These are phyloP conservation scores for Geococcyx californianus DNA, from an alignment of 2,113 vertebrate species.

Conservation along the genomic window DNA sequence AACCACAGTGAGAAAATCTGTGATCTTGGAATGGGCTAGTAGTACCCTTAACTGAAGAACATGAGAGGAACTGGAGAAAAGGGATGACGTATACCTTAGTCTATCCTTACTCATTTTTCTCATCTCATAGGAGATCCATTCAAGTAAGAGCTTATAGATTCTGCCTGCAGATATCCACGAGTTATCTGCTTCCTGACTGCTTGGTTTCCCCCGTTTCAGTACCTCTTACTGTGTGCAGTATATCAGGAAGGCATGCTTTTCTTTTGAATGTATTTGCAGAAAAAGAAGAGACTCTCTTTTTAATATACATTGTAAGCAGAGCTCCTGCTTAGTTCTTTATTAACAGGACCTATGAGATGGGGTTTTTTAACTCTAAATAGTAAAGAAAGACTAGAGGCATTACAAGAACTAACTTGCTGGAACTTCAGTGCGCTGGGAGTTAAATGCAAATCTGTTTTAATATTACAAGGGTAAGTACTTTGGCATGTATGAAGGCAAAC, in stretches of 20 bases:
- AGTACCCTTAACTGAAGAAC: neutral
- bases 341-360: neutral
- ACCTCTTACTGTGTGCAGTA: neutral
- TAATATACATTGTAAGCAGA: neutral
- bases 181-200: neutral
- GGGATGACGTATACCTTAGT: neutral
- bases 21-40: neutral
- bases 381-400: neutral
- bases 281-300: neutral
- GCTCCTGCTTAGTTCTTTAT: neutral
- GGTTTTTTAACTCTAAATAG: neutral
- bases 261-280: neutral
- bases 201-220: neutral
- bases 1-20: neutral
- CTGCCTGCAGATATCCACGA: neutral
- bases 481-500: neutral
- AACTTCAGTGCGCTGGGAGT: neutral
- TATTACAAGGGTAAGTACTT: neutral
- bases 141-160: neutral
- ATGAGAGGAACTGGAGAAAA: neutral
- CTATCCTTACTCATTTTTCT: neutral
- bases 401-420: neutral
- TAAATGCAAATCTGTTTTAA: neutral
- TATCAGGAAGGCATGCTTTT: neutral
- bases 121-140: neutral